Evolutionary conservation across 2,888 invertebrate genomes (phyloP), one percentile per base, ranked within the genome.

Genomic region (Lasioglossum lativentre): DNA sequence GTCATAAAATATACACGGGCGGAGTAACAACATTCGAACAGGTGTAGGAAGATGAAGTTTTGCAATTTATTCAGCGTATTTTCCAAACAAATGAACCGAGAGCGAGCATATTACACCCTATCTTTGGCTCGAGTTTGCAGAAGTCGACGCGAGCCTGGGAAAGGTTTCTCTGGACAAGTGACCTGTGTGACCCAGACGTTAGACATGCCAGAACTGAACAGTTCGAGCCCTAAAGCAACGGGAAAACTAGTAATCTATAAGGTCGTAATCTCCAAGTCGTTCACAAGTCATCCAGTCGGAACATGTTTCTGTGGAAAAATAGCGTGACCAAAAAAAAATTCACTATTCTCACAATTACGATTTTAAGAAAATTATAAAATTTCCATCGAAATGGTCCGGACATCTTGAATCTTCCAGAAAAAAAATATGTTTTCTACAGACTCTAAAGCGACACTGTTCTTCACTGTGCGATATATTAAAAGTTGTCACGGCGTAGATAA

Each of bases 121-220:
- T 12, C 59, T 59, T 59, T n/a, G 27, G 27, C 52, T 2, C 19
- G 23, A 52, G 23, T 23, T 52, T 52, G 52, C 4, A 59, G 27
- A 59, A 27, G 59, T 59, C 59, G 59, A 59, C n/a, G 27, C 59
- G 27, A 59, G 59, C 59, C 59, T 59, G 59, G 59, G 59, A 59
- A 59, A 59, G 59, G 59, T 27, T 27, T 59, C 59, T 27, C 59
- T 59, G 59, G 59, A 14, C 59, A 27, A 59, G 59, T 59, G 59
- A 59, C 59, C 59, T 14, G 59, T 12, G 12, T 59, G 59, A 59
- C 59, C 59, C 59, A 59, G 59, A n/a, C 27, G n/a, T 59, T n/a
- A 27, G 59, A 27, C 59, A n/a, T 59, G 59, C 4, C 59, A 59
- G 59, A 59, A 12, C 59, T 59, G 12, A 59, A 59, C 59, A 59